Conservation (phyloP, 2,797 vertebrate genomes). For the Xerus rutilus region DNA sequence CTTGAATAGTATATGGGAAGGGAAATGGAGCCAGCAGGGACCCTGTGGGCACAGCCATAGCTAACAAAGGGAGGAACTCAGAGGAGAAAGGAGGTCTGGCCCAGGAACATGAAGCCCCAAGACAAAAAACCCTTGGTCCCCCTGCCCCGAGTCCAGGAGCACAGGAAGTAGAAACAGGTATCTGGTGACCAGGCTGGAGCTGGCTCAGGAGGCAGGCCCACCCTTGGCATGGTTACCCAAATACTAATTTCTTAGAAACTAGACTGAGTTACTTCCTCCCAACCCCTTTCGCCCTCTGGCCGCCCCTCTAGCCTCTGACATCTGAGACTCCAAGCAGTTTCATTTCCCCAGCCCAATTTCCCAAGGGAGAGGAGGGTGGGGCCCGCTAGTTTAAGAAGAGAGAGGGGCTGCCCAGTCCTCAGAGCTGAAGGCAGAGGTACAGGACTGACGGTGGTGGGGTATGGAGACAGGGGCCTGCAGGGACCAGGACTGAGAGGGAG, state of each 20-base stretch:
- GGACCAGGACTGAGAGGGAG: neutral
- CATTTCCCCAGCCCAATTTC: neutral
- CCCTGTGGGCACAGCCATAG: neutral
- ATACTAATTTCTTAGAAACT: conserved; percentile 44
- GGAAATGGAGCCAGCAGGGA: neutral
- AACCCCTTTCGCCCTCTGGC: neutral
- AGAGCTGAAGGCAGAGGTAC: neutral
- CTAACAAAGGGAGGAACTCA: conserved; percentile 2
- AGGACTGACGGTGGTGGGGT: neutral
- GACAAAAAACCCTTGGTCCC: neutral
- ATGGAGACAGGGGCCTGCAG: conserved; percentile 29
- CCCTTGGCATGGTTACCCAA: neutral
- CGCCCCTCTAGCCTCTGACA: neutral
- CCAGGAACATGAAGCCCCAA: neutral
- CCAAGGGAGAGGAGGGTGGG: neutral
- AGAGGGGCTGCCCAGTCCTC: neutral
- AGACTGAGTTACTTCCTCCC: conserved; percentile 25
- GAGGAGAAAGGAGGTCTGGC: conserved; percentile 40
- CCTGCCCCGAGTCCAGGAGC: conserved; percentile 53
- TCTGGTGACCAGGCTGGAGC: neutral
- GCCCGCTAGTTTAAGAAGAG: neutral
- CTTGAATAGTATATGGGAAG: neutral
- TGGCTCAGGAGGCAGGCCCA: neutral
- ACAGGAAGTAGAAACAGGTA: neutral
- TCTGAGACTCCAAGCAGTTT: conserved; percentile 44